Evolutionary conservation across 2,113 vertebrate species (phyloP).

Genomic region (Clinocottus analis): DNA sequence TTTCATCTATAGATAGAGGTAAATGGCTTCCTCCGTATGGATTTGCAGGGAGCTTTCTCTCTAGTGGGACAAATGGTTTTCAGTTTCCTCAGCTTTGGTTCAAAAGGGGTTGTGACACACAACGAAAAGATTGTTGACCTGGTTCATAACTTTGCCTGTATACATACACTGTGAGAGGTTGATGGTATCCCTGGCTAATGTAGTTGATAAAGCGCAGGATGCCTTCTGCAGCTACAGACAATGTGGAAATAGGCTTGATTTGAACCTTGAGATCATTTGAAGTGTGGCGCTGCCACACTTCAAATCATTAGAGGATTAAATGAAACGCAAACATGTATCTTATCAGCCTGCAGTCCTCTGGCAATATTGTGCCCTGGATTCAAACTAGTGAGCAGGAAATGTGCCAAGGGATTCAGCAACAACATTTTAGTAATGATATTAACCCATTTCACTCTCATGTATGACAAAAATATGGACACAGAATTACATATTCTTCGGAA

Average conservation of each 20-base stretch:
- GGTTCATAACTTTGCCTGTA: background rate
- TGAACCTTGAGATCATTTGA: conserved; percentile 6
- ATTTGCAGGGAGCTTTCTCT: background rate
- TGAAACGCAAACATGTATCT: conserved; percentile 47
- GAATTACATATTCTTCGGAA: background rate
- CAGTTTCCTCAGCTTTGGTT: background rate
- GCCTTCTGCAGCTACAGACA: background rate
- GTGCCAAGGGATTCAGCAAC: conserved; percentile 68
- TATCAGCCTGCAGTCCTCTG: conserved; percentile 65
- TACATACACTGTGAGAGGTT: background rate
- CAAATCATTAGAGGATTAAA: conserved; percentile 4
- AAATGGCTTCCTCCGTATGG: background rate
- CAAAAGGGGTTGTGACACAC: background rate
- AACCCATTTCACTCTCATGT: background rate
- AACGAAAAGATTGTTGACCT: background rate
- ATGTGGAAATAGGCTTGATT: background rate
- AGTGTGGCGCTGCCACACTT: background rate
- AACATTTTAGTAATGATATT: conserved; percentile 1
- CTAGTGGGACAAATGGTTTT: background rate
- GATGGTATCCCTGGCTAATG: background rate
- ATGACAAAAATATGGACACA: background rate
- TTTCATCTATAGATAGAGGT: background rate
- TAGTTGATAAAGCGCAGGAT: background rate
- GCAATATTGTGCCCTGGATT: conserved; percentile 80
- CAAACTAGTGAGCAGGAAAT: conserved; percentile 77